Conservation (phyloP, 2,113 vertebrate genomes). For the Sialia sialis region DNA sequence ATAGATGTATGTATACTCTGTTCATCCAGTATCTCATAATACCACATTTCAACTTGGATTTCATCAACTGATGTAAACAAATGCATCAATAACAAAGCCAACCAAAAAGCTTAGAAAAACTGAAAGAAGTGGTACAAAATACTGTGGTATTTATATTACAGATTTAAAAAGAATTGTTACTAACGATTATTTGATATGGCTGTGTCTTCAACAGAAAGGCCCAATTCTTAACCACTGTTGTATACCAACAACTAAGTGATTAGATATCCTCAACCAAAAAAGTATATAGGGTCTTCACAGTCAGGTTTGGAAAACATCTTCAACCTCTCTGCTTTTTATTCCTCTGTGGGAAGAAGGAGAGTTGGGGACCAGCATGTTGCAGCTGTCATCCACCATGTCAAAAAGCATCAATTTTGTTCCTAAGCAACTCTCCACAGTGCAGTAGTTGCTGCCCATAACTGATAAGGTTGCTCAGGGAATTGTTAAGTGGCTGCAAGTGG, state of each 20-base stretch:
- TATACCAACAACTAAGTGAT: not conserved
- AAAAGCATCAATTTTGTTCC: slow-evolving; percentile 56
- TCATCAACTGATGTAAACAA: not conserved
- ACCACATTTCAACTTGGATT: not conserved
- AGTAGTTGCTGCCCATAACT: slow-evolving; percentile 18
- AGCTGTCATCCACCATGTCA: slow-evolving; percentile 33
- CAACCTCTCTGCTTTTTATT: not conserved
- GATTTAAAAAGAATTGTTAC: not conserved
- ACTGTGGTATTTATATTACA: not conserved
- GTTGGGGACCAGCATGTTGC: not conserved
- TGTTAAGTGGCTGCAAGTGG: not conserved
- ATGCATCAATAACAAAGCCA: not conserved
- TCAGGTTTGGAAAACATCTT: not conserved
- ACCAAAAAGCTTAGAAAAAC: not conserved
- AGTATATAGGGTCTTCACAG: not conserved
- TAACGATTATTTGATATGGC: not conserved
- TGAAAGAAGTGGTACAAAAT: not conserved
- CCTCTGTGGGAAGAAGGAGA: not conserved
- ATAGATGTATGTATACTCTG: not conserved
- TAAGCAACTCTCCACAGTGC: slow-evolving; percentile 38
- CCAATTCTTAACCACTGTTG: not conserved
- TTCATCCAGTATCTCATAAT: not conserved
- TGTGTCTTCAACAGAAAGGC: not conserved
- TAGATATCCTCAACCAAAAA: not conserved
- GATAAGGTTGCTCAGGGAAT: slow-evolving; percentile 48